Evolutionary conservation across 2,888 invertebrate species (phyloP), one percentile per base, ranked within the genome.

Genomic region (Heliconius cydno): DNA sequence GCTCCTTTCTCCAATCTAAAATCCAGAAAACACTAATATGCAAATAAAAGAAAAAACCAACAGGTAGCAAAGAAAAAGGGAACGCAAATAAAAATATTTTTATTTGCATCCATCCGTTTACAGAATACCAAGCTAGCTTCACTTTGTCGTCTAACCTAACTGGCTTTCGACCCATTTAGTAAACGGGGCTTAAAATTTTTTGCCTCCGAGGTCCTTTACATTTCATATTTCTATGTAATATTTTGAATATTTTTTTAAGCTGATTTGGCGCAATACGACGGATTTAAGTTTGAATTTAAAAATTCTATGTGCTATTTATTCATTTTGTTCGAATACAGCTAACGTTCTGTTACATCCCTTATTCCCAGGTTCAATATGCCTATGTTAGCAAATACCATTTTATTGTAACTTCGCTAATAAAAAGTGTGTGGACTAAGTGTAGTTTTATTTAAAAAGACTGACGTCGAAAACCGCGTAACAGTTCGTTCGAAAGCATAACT

Each of bases 101-200:
- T 67, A 22, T 67, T 67, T 34, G 34, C 34, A 1, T 38, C n/a
- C 28, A 28, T 28, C 28, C 28, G 28, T 28, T 28, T 28, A 28
- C 28, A 28, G 28, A 28, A 28, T 28, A 28, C 28, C 28, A 28
- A 1, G 28, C 28, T 38, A 12, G 67, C 67, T 22, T 38, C 67
- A 38, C 67, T 68, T 68, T 68, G 67, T 68, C 38, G 67, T 38
- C 34, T 68, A 34, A 38, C 67, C 67, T 68, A 68, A 68, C 67
- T 68, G 67, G 38, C 38, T 38, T 68, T 68, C 34, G 67, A 68
- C 67, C 65, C 28, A 65, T 28, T 65, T 65, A 28, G 28, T 28
- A 65, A 65, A 65, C 15, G 28, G 65, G 65, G 65, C 65, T 65
- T 65, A 65, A 65, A 28, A 5, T 10, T 34, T 68, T 68, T 38